A percentile compares a stretch with the other conserved stretches of the same genome.
Evolutionary conservation across 2,113 vertebrate species (phyloP).

Genomic region (Lates calcarifer): DNA sequence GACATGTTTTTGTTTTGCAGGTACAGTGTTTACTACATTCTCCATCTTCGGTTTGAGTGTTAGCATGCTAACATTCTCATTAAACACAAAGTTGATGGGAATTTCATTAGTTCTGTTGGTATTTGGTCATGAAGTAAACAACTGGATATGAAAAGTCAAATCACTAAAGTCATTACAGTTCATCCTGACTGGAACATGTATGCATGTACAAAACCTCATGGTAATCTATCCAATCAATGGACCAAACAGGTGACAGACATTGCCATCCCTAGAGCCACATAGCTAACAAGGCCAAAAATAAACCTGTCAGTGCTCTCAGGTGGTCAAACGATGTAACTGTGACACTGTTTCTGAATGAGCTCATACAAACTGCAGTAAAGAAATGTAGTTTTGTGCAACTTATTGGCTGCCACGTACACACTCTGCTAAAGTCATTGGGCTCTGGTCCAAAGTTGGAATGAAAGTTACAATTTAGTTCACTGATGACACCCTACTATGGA

Average conservation of each 20-base stretch:
- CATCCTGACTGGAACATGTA: not conserved
- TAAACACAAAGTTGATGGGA: not conserved
- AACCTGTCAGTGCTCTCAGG: not conserved
- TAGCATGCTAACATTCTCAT: too few species aligned
- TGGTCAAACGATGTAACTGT: not conserved
- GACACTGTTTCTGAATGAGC: not conserved
- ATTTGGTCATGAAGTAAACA: not conserved
- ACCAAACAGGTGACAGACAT: not conserved
- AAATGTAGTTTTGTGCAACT: not conserved
- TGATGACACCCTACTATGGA: not conserved
- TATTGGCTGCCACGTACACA: not conserved
- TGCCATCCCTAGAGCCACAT: not conserved
- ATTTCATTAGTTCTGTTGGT: not conserved
- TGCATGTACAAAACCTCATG: too few species aligned
- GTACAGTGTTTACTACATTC: too few species aligned
- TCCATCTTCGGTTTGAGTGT: too few species aligned
- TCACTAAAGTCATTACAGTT: not conserved
- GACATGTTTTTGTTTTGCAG: too few species aligned
- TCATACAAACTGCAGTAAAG: not conserved
- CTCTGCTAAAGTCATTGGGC: not conserved
- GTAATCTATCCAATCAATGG: not conserved
- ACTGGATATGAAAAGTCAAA: not conserved
- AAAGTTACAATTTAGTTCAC: not conserved
- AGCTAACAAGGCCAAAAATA: not conserved
- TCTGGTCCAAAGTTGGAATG: not conserved